Base-by-base conservation (phyloP, 2,113 vertebrate species). In the Barnardius zonarius region DNA sequence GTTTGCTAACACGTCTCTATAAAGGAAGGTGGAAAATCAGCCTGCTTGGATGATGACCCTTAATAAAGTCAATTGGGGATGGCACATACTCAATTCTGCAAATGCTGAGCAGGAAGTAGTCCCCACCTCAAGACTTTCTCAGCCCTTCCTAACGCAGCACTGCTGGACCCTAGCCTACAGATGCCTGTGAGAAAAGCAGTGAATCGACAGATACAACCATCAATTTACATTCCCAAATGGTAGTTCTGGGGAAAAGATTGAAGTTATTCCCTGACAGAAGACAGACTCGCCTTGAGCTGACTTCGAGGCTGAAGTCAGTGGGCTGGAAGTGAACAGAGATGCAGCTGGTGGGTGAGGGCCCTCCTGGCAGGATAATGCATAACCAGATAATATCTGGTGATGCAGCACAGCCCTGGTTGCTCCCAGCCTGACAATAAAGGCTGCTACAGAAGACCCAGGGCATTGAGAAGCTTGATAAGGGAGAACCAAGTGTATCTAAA, bases 1-100 rank as follows among this genome's bases (percentile, higher is more conserved):
- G 84, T 93, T 94, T 95, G 91, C 88, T 88, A 90, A 92, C 83
- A 95, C 4, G 17, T 64, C 55, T 68, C 69, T 51, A 68, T n/a
- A 86, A 61, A 77, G 76, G 46, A 90, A 48, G 35, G 35, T 62
- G 55, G 76, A 90, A 88, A 88, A 92, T 75, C 30, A 72, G 55
- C 67, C 69, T 79, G 52, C 84, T 86, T 6, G 2, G 51, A 48
- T 39, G 39, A 90, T 2, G 6, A 70, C 37, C 17, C 48, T 83
- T 83, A 81, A 59, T 39, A 55, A 92, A 88, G 48, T 46, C 55
- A 77, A 13, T 75, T 64, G 75, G 35, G 23, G 18, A 69, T 72
- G 43, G 68, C 31, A 67, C 18, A 51, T 19, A 70, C 41, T 70
- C 25, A 59, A 17, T 70, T 66, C 68, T 77, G 54, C 23, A 74